Percentiles rank a stretch among this genome's conserved stretches.
Evolutionary conservation across 1,140 invertebrate genomes (phyloP).

Genomic region (Heterodera carotae): DNA sequence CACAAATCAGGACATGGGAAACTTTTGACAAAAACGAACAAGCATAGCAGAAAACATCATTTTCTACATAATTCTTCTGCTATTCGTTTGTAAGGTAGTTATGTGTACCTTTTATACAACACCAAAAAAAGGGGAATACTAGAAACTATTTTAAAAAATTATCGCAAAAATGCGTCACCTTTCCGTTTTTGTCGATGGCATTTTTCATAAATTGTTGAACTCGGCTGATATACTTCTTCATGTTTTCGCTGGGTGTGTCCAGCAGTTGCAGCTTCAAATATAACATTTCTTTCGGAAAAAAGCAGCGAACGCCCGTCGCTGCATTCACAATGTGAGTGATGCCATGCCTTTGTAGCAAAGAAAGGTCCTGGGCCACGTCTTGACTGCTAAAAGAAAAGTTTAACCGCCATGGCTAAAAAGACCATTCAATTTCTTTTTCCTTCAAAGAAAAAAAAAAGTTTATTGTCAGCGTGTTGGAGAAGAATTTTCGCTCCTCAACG

Average conservation of each 20-base stretch:
- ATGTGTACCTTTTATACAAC: too few relatives aligned
- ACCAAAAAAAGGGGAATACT: conserved; percentile 12
- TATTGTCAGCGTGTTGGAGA: too few relatives aligned
- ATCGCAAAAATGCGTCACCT: conserved; percentile 27
- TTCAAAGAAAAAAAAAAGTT: too few relatives aligned
- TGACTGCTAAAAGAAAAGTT: conserved; percentile 85
- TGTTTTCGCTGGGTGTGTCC: conserved; percentile 59
- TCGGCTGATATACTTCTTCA: conserved; percentile 56
- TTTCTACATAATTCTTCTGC: too few relatives aligned
- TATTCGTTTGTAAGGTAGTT: too few relatives aligned
- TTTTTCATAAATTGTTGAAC: conserved; percentile 66
- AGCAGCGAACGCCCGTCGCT: conserved; percentile 61
- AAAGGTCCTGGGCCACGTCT: conserved; percentile 74
- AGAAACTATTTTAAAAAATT: background rate
- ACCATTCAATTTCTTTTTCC: too few relatives aligned
- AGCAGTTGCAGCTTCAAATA: conserved; percentile 66
- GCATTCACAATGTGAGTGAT: conserved; percentile 69
- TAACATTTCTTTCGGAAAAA: conserved; percentile 64
- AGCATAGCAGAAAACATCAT: too few relatives aligned
- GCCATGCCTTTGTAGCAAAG: conserved; percentile 71
- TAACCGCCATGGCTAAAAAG: too few relatives aligned
- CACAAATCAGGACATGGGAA: too few relatives aligned
- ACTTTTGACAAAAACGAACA: too few relatives aligned
- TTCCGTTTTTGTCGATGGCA: conserved; percentile 58
- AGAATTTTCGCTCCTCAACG: too few relatives aligned